Evolutionary conservation across 2,888 invertebrate genomes (phyloP), one percentile per base, ranked within the genome.

Genomic region (Linhomoeus sp.): DNA sequence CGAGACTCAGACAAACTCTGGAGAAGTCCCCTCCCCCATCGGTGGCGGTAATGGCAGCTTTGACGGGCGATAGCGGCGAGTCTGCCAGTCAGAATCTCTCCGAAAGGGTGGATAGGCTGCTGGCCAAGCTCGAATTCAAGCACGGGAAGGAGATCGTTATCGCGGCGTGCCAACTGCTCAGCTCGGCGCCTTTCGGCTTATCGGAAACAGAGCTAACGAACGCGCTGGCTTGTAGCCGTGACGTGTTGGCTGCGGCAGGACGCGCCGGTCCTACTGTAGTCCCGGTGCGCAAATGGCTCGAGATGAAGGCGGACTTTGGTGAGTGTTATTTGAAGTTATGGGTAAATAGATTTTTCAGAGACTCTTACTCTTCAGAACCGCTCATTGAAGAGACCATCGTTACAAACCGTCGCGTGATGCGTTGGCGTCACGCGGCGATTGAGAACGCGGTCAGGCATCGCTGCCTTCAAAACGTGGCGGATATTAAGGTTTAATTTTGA

Each of bases 391-490:
- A 46, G 38, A 41, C 51, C 3, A 17, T 50, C 3, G 48, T 50
- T 17, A 53, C 55, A 39, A 47, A 50, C 37, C 47, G 52, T n/a
- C 37, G 47, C 20, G 41, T 55, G 15, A 47, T 50, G 22, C 44
- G 46, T 14, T 48, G 52, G 36, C 47, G 51, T n/a, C 53, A 54
- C 35, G 15, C 43, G 9, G 35, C 25, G 3, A 26, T 55, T 14
- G 19, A 39, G 14, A 14, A 25, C 12, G 40, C 48, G 12, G 45
- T 55, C n/a, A 33, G 53, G 26, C 48, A 49, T 29, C 41, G 52
- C 42, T 53, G 22, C 22, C 33, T 47, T 25, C 20, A 20, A 14
- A 46, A 9, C 40, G 44, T 24, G n/a, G 33, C 19, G 26, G 24
- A 47, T 25, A 43, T 37, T 20, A 43, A 40, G 40, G 49, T 46